Evolutionary conservation across 1,140 invertebrate species (phyloP).

Genomic region (Philotrypesis tridentata): DNA sequence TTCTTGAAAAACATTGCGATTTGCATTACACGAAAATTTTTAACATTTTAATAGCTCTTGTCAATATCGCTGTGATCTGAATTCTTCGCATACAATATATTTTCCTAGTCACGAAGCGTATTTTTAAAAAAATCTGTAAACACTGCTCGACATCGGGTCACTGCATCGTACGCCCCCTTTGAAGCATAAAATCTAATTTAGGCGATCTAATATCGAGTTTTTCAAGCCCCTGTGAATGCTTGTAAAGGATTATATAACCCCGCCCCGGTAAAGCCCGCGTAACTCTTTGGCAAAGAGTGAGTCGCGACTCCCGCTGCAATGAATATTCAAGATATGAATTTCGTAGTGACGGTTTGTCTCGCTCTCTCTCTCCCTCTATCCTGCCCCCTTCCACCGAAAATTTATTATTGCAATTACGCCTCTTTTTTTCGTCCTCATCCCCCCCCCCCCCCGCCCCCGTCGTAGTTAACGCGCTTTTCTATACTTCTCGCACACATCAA

Average conservation of each 20-base stretch:
- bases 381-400: not conserved
- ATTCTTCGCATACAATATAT: no score
- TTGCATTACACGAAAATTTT: no score
- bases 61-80: no score
- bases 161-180: no score
- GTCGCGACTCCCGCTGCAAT: not conserved
- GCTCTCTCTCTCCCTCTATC: not conserved
- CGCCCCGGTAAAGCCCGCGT: not conserved
- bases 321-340: not conserved
- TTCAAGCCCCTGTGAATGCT: not conserved
- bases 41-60: no score
- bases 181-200: no score
- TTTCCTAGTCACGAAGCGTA: no score
- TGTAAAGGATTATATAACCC: not conserved
- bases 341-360: not conserved
- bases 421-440: not conserved
- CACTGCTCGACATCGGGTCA: no score
- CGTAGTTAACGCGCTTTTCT: not conserved
- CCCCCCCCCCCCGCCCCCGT: no score
- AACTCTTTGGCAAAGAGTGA: not conserved
- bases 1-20: no score
- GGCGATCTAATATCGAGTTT: not conserved
- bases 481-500: not conserved
- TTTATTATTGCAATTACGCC: not conserved
- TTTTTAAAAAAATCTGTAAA: no score